Evolutionary conservation across 2,797 vertebrate genomes (phyloP), one percentile per base, ranked within the genome.

Genomic region (Sebastes kiyomatsui): DNA sequence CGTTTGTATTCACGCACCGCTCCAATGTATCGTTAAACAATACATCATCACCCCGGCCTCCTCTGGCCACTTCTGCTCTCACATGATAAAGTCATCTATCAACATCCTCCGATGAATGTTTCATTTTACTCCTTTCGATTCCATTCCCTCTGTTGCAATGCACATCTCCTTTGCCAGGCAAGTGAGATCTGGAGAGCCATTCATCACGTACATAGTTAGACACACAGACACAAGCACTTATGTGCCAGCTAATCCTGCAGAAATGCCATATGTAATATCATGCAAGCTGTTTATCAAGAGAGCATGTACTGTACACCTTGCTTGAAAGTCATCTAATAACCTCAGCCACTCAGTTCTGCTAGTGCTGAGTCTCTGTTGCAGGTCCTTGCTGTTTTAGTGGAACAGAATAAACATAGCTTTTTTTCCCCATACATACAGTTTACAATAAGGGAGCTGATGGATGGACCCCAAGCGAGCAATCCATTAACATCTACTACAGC

Each of bases 41-140:
- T 93, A 91, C 90, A 95, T 95, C 94, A 95, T 94, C 92, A 93
- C 91, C 69, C 72, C 22, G 42, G 88, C 90, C 85, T 87, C 90
- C 93, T 92, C 85, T 72, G 90, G 89, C 88, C 93, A 92, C 90
- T 89, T 89, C 88, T 84, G 84, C 87, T 89, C 87, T 73, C 72
- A 65, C 90, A 89, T 87, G 92, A 94, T 94, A 92, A 92, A 93
- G 91, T 77, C 90, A 94, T 95, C 93, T 87, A 94, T 95, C 94
- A 94, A 88, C 88, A 89, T 85, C 81, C 81, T 79, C 85, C 80
- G 70, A 87, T 87, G 86, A 90, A 92, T 91, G 88, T 93, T 93
- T 93, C 83, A 93, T 94, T 91, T 92, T 88, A 84, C 87, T 84
- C 75, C 71, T 86, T 90, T 90, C 86, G 54, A 82, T 91, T 89